Evolutionary conservation across 2,113 vertebrate genomes (phyloP), one percentile per base, ranked within the genome.

Genomic region (Polyodon spathula): DNA sequence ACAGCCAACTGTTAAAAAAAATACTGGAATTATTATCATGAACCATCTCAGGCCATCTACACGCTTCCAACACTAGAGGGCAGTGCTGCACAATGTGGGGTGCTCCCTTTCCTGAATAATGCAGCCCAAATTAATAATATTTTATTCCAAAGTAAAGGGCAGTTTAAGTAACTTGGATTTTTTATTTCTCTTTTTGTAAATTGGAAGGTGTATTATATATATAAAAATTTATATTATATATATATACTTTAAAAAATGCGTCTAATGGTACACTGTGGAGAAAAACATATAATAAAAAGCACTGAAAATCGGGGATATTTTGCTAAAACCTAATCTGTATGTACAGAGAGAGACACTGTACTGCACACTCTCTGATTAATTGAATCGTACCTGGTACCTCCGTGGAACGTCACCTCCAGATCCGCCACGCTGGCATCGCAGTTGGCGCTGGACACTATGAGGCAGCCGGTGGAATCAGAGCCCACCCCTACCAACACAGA

Each of bases 331-430:
- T 56, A 2, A 2, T 38, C 16, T 9, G 17, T 6, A 17, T 12
- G 2, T 14, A 39, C 40, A 27, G 6, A 27, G 4, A 37, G 4
- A 10, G 6, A 8, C 1, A n/a, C 56, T 40, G 6, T n/a, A 16
- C 39, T 15, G 14, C 10, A 11, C 3, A 7, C 42, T 44, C 42
- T 44, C 2, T 54, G n/a, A 8, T 14, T 12, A 7, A 9, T 12
- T 44, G 17, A 14, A 6, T 12, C 4, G 65, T 74, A 92, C 90
- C 89, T 91, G 40, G 42, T 77, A 60, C 65, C 86, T 58, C 39
- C 63, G 1, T 63, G 42, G 42, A 93, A 83, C 0, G 48, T 4
- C 2, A 88, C 0, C 0, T 54, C 2, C 8, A 88, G 61, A 6
- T 58, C 0, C 1, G 55, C 69, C 40, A 87, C 15, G 0, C 0